Conservation (phyloP, 2,888 invertebrate genomes). For the Agrilus cyanescens region DNA sequence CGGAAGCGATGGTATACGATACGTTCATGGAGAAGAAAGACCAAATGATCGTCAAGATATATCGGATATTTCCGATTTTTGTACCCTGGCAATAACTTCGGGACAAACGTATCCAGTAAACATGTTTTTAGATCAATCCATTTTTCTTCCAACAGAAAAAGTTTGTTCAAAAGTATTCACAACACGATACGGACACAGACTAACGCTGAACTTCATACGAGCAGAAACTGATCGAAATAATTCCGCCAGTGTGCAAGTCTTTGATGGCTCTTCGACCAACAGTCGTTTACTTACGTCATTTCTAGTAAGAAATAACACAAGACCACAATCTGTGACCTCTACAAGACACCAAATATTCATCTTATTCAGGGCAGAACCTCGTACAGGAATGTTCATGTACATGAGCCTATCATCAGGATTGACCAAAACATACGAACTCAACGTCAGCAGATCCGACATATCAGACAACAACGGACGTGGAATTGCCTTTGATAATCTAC, state of each 20-base stretch:
- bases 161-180: constrained; percentile 72
- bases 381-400: constrained; percentile 63
- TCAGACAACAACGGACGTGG: constrained; percentile 89
- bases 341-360: constrained; percentile 70
- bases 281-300: constrained; percentile 62
- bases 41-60: constrained; percentile 65
- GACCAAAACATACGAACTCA: constrained; percentile 73
- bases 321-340: constrained; percentile 81
- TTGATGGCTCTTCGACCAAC: constrained; percentile 61
- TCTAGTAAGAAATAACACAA: constrained; percentile 68
- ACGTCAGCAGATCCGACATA: constrained; percentile 73
- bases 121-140: constrained; percentile 68
- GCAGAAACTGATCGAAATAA: constrained; percentile 66
- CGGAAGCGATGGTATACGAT: constrained; percentile 83
- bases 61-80: constrained; percentile 70
- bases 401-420: constrained; percentile 66
- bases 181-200: constrained; percentile 62
- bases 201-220: constrained; percentile 78
- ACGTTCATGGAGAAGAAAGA: constrained; percentile 68
- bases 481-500: constrained; percentile 82
- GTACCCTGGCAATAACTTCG: constrained; percentile 69
- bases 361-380: constrained; percentile 61
- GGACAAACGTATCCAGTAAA: constrained; percentile 82
- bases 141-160: constrained; percentile 56
- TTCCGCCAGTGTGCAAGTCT: constrained; percentile 62